Percentiles rank a stretch among this genome's conserved stretches.
phyloP scores from a whole-genome alignment of 1,140 invertebrate species.

The Leucophenga varia region DNA sequence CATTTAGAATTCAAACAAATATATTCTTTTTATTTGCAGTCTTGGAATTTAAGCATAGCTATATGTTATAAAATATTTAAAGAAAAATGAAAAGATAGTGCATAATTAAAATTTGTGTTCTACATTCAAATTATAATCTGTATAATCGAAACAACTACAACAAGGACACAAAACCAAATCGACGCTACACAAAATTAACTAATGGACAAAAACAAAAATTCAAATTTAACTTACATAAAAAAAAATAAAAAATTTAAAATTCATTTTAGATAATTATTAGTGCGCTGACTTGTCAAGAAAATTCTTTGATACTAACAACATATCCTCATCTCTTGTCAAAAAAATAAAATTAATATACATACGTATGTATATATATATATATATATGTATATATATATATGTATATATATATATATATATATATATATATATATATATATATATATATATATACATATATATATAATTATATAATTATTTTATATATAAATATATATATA shows the following conservation, averaged over 20 bases:
- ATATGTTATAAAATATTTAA: no score
- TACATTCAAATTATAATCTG: no score
- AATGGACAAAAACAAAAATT: constrained; percentile 16
- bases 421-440: constrained; percentile 1
- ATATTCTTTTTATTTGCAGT: no score
- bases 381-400: constrained; percentile 6
- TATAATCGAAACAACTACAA: no score
- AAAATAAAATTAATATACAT: not conserved
- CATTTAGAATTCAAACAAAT: no score
- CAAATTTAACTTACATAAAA: constrained; percentile 7
- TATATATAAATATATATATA: constrained; percentile 7
- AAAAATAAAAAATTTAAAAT: constrained; percentile 5
- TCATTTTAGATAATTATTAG: no score
- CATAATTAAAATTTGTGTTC: no score
- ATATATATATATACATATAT: constrained; percentile 12
- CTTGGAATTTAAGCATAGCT: no score
- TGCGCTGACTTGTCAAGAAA: no score
- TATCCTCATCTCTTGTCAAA: not conserved
- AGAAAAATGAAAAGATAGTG: no score
- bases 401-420: constrained; percentile 14
- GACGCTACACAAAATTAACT: constrained; percentile 20
- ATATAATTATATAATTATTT: constrained; percentile 19
- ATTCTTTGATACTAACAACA: constrained; percentile 15
- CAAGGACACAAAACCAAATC: no score
- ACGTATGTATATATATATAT: constrained; percentile 2